A percentile compares a stretch with the other conserved stretches of the same genome.
These are phyloP conservation scores for Rattus rattus DNA, from an alignment of 2,113 vertebrate genomes.

Conservation along the genomic window DNA sequence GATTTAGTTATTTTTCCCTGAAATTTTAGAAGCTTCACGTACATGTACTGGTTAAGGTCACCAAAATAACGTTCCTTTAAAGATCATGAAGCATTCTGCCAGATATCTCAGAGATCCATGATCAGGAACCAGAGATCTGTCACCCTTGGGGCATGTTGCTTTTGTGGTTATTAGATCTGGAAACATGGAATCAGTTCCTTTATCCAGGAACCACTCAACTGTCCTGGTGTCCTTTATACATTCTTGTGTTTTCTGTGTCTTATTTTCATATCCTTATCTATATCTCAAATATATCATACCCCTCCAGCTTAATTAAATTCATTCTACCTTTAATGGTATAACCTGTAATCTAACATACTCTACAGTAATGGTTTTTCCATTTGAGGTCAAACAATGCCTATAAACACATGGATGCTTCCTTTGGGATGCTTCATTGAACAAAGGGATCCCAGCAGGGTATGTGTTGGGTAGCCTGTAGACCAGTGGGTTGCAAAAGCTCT, in stretches of 20 bases:
- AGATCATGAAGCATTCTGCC: background rate
- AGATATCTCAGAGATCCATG: background rate
- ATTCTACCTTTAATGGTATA: background rate
- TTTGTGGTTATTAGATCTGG: background rate
- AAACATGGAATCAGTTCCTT: background rate
- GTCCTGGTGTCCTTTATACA: background rate
- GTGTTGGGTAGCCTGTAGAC: background rate
- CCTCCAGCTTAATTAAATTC: background rate
- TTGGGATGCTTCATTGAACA: background rate
- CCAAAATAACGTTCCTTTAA: background rate
- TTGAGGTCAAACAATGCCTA: background rate
- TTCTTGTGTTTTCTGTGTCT: background rate
- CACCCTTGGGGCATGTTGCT: background rate
- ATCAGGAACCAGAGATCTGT: background rate
- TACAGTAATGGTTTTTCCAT: background rate
- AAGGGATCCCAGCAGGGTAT: background rate
- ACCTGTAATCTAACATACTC: background rate
- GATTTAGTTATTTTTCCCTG: background rate
- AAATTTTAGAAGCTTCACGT: background rate
- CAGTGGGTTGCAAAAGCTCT: background rate
- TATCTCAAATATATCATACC: background rate
- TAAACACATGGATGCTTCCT: accelerated
- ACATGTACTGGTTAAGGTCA: background rate
- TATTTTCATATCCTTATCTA: background rate
- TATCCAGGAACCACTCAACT: background rate